These are phyloP conservation scores for Canis aureus DNA, from an alignment of 2,113 vertebrate species.

Conservation along the genomic window DNA sequence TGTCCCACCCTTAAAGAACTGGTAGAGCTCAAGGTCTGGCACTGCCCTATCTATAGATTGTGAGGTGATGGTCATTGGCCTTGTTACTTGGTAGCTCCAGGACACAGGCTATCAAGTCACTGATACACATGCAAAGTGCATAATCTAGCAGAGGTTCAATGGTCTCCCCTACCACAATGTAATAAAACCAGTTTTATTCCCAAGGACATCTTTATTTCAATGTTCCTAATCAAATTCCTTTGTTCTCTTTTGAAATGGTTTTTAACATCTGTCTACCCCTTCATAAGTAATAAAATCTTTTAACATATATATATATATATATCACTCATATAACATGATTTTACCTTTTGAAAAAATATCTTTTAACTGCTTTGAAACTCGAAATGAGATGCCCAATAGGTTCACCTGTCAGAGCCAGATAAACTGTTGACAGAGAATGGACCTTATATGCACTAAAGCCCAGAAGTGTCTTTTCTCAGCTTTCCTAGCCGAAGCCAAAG, in stretches of 20 bases:
- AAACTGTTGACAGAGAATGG: background rate
- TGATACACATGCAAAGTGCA: background rate
- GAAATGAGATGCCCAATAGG: background rate
- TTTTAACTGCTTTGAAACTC: background rate
- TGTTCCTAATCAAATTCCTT: slow-evolving; percentile 31
- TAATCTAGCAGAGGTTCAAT: background rate
- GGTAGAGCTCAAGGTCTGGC: background rate
- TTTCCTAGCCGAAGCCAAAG: background rate
- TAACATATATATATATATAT: background rate
- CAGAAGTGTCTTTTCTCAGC: background rate
- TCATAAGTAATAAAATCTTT: background rate
- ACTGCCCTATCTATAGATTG: background rate
- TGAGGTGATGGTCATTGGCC: background rate
- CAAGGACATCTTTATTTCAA: slow-evolving; percentile 3
- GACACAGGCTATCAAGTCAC: background rate
- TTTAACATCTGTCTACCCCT: background rate
- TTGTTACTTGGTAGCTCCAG: background rate
- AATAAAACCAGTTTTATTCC: slow-evolving; percentile 6
- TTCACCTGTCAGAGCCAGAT: background rate
- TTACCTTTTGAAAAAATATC: background rate
- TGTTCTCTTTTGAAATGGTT: slow-evolving; percentile 24
- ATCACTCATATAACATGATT: background rate
- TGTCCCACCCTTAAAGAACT: background rate
- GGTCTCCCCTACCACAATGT: background rate
- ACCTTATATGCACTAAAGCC: background rate